phyloP scores from a whole-genome alignment of 2,888 invertebrate genomes.

The Seira sanloemensis region DNA sequence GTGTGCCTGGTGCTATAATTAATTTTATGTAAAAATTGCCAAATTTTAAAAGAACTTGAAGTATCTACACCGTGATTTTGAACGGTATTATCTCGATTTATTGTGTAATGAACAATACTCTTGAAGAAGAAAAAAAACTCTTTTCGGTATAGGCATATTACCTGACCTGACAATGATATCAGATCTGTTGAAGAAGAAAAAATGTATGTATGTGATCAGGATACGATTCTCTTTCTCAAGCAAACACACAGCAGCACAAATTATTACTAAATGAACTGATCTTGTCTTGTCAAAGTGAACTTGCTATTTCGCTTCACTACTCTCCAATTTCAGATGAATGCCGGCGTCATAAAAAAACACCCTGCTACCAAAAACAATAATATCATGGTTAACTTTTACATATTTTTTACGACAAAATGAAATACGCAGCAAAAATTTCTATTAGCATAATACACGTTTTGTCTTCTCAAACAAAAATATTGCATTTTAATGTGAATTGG shows the following conservation, averaged over 20 bases:
- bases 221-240: neutral
- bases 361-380: neutral
- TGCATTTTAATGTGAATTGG: too few species aligned
- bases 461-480: too few species aligned
- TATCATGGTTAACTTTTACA: neutral
- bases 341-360: neutral
- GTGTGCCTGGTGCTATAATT: too few species aligned
- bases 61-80: too few species aligned
- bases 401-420: too few species aligned
- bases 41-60: too few species aligned
- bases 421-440: neutral
- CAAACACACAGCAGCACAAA: neutral
- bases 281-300: constrained; percentile 16
- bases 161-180: neutral
- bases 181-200: too few species aligned
- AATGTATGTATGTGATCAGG: neutral
- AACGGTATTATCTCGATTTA: too few species aligned
- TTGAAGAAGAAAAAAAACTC: neutral
- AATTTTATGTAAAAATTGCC: too few species aligned
- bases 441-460: neutral
- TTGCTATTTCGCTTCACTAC: neutral
- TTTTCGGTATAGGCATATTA: neutral
- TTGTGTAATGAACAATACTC: neutral
- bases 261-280: neutral
- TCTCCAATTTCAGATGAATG: neutral